These are phyloP conservation scores for Nomada fabriciana DNA, from an alignment of 2,888 invertebrate species.

Conservation along the genomic window DNA sequence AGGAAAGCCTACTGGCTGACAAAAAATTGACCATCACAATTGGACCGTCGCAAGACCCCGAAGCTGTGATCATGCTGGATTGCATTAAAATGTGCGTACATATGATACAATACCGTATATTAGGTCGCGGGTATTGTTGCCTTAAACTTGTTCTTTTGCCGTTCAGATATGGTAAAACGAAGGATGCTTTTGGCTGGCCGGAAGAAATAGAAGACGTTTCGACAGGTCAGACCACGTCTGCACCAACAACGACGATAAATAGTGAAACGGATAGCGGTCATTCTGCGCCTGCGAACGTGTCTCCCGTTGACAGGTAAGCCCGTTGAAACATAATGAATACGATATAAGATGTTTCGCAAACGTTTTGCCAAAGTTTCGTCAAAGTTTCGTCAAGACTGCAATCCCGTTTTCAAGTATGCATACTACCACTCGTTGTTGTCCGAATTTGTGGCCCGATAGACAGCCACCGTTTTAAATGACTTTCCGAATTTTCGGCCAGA, in stretches of 20 bases:
- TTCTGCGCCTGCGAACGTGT: conserved; percentile 85
- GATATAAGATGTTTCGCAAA: too few relatives aligned
- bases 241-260: conserved; percentile 78
- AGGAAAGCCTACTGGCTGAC: conserved; percentile 96
- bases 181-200: conserved; percentile 98
- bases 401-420: too few relatives aligned
- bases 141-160: conserved; percentile 8
- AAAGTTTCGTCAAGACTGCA: too few relatives aligned
- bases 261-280: conserved; percentile 83
- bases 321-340: conserved; percentile 8
- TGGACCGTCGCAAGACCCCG: conserved; percentile 94
- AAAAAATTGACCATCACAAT: conserved; percentile 94
- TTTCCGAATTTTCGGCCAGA: too few relatives aligned
- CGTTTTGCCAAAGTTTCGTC: not conserved
- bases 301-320: conserved; percentile 87
- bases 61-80: conserved; percentile 96
- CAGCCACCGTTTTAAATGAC: too few relatives aligned
- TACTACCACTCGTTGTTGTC: too few relatives aligned
- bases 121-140: not conserved
- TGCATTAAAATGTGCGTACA: conserved; percentile 91
- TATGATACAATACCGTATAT: too few relatives aligned
- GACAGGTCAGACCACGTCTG: conserved; percentile 80
- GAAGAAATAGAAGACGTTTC: conserved; percentile 94
- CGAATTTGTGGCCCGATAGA: too few relatives aligned
- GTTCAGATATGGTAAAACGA: conserved; percentile 94